Evolutionary conservation across 2,797 vertebrate species (phyloP).

Genomic region (Sebastes matsubarae): DNA sequence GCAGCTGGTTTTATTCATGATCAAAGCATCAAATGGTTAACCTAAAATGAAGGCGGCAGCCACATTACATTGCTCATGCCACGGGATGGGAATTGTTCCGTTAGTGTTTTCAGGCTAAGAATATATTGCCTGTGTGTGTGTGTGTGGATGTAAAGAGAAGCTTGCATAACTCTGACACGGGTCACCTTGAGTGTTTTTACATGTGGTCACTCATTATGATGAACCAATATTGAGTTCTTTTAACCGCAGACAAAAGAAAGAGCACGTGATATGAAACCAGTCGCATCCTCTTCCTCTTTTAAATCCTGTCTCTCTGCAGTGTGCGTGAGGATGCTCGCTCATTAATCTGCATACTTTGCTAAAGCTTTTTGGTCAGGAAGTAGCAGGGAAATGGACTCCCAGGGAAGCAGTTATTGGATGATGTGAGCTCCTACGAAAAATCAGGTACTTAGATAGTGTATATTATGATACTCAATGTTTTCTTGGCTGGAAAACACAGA

Average conservation of each 20-base stretch:
- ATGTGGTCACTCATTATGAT: not conserved
- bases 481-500: not conserved
- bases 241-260: not conserved
- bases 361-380: not conserved
- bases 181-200: not conserved
- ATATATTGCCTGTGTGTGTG: not conserved
- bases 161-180: not conserved
- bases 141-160: not conserved
- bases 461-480: not conserved
- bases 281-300: conserved; percentile 49
- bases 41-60: conserved; percentile 13
- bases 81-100: not conserved
- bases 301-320: not conserved
- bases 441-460: not conserved
- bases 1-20: conserved; percentile 6
- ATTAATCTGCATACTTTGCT: not conserved
- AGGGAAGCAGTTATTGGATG: not conserved
- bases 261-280: conserved; percentile 13
- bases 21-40: conserved; percentile 27
- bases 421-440: not conserved
- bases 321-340: not conserved
- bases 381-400: not conserved
- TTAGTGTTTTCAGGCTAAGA: conserved; percentile 3
- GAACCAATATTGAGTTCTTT: not conserved
- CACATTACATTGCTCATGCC: not conserved